Conservation (phyloP, 37 sponge, comb jelly and placozoan genomes). For the Agelas oroides region DNA sequence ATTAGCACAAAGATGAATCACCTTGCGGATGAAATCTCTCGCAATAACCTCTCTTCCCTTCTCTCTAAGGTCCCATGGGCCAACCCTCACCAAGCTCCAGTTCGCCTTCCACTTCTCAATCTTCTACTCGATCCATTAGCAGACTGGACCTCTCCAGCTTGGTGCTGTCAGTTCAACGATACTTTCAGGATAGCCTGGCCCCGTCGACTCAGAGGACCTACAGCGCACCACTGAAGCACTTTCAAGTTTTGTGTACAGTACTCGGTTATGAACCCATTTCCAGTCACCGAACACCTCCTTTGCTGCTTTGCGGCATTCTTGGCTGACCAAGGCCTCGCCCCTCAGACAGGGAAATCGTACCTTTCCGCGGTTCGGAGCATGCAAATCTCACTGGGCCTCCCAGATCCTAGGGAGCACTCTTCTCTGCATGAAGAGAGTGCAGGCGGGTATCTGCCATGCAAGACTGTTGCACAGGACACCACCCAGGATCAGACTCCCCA, state of each 20-base stretch:
- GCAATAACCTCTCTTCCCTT: constrained; percentile 38
- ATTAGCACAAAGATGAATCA: constrained; percentile 16
- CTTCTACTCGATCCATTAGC: constrained; percentile 6
- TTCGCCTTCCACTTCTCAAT: neutral
- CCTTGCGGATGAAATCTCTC: constrained; percentile 59
- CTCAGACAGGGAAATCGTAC: neutral
- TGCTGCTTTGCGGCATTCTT: constrained; percentile 1
- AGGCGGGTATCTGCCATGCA: neutral
- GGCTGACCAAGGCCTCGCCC: neutral
- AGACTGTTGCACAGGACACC: neutral
- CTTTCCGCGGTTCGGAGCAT: neutral
- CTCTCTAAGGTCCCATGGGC: constrained; percentile 47
- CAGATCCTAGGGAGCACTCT: constrained; percentile 14
- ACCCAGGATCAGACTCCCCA: constrained; percentile 9
- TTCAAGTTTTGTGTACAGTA: constrained; percentile 3
- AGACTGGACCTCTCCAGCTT: constrained; percentile 26
- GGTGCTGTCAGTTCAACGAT: constrained; percentile 15
- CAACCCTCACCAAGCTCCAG: neutral
- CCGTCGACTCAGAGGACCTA: constrained; percentile 12
- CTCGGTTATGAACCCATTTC: constrained; percentile 9
- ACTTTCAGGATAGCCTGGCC: constrained; percentile 8
- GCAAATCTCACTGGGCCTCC: constrained; percentile 14
- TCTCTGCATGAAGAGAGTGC: constrained; percentile 3
- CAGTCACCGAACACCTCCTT: neutral
- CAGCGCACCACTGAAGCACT: neutral